phyloP scores from a whole-genome alignment of 2,797 vertebrate genomes.

The Cottoperca gobio region DNA sequence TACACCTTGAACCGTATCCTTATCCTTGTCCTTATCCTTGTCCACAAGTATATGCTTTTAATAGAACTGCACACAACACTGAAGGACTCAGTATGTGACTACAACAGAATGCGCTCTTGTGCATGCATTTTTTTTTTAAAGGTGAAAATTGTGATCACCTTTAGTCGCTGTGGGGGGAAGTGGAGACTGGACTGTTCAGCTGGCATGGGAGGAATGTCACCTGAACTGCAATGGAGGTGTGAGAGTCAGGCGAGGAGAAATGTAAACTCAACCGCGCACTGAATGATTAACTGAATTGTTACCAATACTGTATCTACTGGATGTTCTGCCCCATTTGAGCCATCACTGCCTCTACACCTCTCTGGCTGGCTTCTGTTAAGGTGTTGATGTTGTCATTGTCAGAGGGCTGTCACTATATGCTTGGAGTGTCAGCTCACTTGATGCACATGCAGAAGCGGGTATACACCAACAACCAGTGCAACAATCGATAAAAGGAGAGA shows the following conservation, averaged over 20 bases:
- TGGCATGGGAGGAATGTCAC: constrained; percentile 75
- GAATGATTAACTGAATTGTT: constrained; percentile 31
- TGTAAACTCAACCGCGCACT: constrained; percentile 48
- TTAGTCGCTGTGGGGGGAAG: constrained; percentile 38
- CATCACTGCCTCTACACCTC: constrained; percentile 4
- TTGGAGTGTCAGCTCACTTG: background rate
- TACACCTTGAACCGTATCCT: background rate
- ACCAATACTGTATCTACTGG: constrained; percentile 7
- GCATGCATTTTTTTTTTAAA: constrained; percentile 1
- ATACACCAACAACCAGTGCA: background rate
- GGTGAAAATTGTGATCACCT: constrained; percentile 39
- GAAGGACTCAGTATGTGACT: constrained; percentile 3
- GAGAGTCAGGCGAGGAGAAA: constrained; percentile 37
- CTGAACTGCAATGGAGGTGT: constrained; percentile 33
- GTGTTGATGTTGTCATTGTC: background rate
- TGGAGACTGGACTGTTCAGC: constrained; percentile 71
- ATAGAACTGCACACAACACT: background rate
- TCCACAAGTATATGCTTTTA: constrained; percentile 11
- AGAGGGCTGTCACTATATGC: background rate
- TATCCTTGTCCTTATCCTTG: too few relatives aligned
- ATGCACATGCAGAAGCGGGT: constrained; percentile 1
- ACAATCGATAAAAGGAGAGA: background rate
- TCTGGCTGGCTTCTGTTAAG: too few relatives aligned
- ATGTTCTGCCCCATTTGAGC: constrained; percentile 31
- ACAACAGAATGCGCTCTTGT: background rate